A percentile compares a stretch with the other conserved stretches of the same genome.
phyloP scores from a whole-genome alignment of 2,113 vertebrate genomes.

The Pan paniscus region DNA sequence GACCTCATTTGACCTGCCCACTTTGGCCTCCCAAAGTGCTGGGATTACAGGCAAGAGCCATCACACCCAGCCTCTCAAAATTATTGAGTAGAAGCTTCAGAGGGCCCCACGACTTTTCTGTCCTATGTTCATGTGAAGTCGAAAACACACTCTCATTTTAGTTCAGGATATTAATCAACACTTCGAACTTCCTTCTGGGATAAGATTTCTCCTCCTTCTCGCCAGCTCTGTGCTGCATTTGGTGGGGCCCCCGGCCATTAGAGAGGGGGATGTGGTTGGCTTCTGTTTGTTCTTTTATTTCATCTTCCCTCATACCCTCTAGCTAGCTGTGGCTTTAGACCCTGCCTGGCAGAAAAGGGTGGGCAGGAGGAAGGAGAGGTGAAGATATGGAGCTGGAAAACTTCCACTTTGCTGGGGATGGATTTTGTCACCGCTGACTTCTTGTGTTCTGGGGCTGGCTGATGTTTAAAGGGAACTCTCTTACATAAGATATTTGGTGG shows the following conservation, averaged over 20 bases:
- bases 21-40: no score
- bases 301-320: neutral
- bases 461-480: neutral
- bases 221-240: neutral
- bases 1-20: no score
- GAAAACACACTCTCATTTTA: constrained; percentile 1
- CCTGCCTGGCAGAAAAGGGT: neutral
- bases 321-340: neutral
- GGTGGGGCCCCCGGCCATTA: neutral
- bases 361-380: neutral
- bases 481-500: neutral
- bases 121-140: neutral
- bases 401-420: neutral
- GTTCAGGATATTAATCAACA: neutral
- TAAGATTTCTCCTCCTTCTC: neutral
- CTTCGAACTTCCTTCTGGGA: neutral
- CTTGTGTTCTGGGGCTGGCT: neutral
- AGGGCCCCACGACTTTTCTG: neutral
- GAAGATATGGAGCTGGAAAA: neutral
- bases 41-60: no score
- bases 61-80: neutral
- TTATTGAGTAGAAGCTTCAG: neutral
- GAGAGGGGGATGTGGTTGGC: neutral
- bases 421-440: neutral
- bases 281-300: neutral